These are phyloP conservation scores for Mobula hypostoma DNA, from an alignment of 2,113 vertebrate genomes.

Conservation along the genomic window DNA sequence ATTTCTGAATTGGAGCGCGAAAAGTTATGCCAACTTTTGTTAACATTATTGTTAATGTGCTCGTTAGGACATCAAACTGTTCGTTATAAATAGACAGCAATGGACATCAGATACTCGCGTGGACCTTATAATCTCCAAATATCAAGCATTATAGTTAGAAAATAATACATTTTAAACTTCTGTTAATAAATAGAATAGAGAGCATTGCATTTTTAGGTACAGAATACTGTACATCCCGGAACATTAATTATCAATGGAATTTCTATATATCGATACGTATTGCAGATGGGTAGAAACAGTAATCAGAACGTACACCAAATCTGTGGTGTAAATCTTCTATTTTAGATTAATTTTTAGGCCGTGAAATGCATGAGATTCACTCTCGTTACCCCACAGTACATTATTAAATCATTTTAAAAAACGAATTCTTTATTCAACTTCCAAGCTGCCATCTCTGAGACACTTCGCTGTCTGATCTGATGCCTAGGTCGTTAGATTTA, in stretches of 20 bases:
- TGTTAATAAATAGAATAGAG: background rate
- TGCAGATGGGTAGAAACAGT: background rate
- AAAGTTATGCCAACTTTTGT: background rate
- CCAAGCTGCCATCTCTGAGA: background rate
- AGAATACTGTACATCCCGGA: background rate
- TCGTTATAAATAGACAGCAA: background rate
- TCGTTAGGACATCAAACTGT: background rate
- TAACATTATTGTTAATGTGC: background rate
- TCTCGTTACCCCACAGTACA: too few relatives aligned
- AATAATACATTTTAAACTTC: background rate
- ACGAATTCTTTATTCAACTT: background rate
- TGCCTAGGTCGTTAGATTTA: background rate
- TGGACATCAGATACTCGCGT: background rate
- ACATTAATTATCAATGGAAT: background rate
- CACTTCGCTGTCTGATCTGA: background rate
- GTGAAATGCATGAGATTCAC: background rate
- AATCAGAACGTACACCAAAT: background rate
- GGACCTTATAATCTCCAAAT: background rate
- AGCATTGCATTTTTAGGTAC: background rate
- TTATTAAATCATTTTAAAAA: background rate
- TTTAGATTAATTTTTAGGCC: background rate
- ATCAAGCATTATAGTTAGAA: background rate
- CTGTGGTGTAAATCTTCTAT: background rate
- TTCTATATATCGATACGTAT: background rate
- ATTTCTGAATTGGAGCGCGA: background rate